phyloP scores from a whole-genome alignment of 2,113 vertebrate genomes.

The Zapus hudsonius region DNA sequence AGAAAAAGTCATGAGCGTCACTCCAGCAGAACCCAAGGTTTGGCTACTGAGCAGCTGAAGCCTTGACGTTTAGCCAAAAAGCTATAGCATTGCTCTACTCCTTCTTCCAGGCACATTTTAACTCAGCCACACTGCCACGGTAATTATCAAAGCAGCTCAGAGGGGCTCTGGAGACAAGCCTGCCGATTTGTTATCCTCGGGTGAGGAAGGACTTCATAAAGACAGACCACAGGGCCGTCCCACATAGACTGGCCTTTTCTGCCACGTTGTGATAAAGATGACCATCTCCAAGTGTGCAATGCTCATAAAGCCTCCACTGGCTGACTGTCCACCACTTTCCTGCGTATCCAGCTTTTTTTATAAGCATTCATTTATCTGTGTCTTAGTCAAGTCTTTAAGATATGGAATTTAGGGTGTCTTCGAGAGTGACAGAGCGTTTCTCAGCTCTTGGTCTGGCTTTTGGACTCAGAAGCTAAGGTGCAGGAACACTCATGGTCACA shows the following conservation, averaged over 20 bases:
- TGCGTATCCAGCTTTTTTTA: constrained; percentile 30
- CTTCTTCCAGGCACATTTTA: not conserved
- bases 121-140: not conserved
- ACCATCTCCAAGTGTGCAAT: not conserved
- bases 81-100: not conserved
- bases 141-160: constrained; percentile 7
- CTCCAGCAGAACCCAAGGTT: not conserved
- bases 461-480: no score
- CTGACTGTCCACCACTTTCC: not conserved
- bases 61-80: not conserved
- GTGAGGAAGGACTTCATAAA: not conserved
- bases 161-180: not conserved
- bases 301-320: constrained; percentile 13
- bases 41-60: not conserved
- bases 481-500: no score
- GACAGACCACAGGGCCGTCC: not conserved
- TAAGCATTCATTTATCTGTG: not conserved
- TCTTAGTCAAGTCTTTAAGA: not conserved
- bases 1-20: constrained; percentile 41
- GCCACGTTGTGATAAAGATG: not conserved
- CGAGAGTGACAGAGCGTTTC: no score
- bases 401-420: no score
- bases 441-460: no score
- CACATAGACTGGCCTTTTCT: not conserved
- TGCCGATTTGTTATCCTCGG: not conserved